These are phyloP conservation scores for Mirounga angustirostris DNA, from an alignment of 2,113 vertebrate genomes.

Conservation along the genomic window DNA sequence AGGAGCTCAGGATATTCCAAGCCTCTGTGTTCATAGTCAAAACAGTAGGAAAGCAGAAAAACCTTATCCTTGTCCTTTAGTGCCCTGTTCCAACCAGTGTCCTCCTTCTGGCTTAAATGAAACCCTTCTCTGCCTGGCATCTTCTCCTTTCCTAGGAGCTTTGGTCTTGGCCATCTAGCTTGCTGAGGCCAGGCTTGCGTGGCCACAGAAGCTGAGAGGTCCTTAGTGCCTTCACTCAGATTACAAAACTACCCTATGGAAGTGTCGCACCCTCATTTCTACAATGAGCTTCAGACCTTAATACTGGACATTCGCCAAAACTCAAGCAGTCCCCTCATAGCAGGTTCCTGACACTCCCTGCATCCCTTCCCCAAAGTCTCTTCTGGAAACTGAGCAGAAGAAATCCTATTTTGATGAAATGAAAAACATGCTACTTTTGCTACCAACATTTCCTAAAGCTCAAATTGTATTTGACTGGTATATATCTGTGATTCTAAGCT, in stretches of 20 bases:
- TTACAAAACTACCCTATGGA: neutral
- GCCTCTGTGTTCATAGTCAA: neutral
- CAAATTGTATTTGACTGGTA: neutral
- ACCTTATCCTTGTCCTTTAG: neutral
- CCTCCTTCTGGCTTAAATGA: neutral
- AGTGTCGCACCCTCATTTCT: neutral
- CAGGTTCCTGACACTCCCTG: neutral
- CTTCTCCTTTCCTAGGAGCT: neutral
- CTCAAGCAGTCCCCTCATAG: neutral
- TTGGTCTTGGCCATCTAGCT: neutral
- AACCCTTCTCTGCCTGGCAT: neutral
- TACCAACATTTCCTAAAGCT: neutral
- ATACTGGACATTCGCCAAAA: neutral
- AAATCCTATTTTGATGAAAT: constrained; percentile 19
- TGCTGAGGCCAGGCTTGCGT: neutral
- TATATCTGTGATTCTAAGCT: neutral
- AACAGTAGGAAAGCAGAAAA: neutral
- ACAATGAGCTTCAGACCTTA: neutral
- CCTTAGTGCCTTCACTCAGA: neutral
- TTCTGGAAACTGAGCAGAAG: constrained; percentile 11
- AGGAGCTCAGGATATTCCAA: neutral
- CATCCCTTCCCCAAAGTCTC: neutral
- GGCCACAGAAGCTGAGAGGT: neutral
- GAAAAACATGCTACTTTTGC: neutral
- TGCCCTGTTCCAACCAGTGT: neutral